phyloP scores from a whole-genome alignment of 2,888 invertebrate species.

The Drosophila borealis region DNA sequence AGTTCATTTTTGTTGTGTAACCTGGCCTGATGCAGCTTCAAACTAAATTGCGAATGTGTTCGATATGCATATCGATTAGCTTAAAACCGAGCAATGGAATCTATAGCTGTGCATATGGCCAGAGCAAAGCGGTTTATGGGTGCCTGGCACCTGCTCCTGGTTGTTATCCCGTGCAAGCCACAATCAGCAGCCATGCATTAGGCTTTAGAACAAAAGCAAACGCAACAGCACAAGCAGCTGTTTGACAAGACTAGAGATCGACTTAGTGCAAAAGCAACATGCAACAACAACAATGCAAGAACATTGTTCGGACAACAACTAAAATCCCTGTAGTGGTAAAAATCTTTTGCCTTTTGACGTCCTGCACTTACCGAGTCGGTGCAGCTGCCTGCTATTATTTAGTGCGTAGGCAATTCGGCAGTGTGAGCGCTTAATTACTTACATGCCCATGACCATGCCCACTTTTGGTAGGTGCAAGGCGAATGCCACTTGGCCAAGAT shows the following conservation, averaged over 20 bases:
- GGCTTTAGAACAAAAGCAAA: slow-evolving; percentile 63
- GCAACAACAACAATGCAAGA: slow-evolving; percentile 23
- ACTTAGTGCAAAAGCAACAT: slow-evolving; percentile 52
- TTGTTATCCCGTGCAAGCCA: slow-evolving; percentile 74
- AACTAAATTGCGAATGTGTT: slow-evolving; percentile 41
- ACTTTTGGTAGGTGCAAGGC: slow-evolving; percentile 12
- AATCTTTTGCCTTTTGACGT: slow-evolving; percentile 40
- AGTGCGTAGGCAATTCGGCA: slow-evolving; percentile 76
- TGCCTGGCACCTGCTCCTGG: slow-evolving; percentile 35
- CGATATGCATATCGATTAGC: slow-evolving; percentile 68
- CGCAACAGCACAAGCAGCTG: slow-evolving; percentile 40
- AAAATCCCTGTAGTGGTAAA: slow-evolving; percentile 47
- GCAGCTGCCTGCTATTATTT: slow-evolving; percentile 61
- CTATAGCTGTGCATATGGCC: slow-evolving; percentile 39
- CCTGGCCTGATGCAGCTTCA: slow-evolving; percentile 1
- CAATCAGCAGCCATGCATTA: slow-evolving; percentile 73
- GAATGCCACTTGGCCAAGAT: slow-evolving; percentile 70
- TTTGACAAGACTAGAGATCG: slow-evolving; percentile 53
- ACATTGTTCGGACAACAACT: slow-evolving; percentile 47
- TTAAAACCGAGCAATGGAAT: slow-evolving; percentile 45
- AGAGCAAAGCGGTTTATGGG: slow-evolving; percentile 14
- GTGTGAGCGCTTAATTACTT: slow-evolving; percentile 75
- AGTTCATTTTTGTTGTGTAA: not conserved
- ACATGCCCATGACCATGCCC: slow-evolving; percentile 63
- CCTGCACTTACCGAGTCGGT: slow-evolving; percentile 35